Evolutionary conservation across 1,140 invertebrate species (phyloP), one percentile per base, ranked within the genome.

Genomic region (Neotoxoptera formosana): DNA sequence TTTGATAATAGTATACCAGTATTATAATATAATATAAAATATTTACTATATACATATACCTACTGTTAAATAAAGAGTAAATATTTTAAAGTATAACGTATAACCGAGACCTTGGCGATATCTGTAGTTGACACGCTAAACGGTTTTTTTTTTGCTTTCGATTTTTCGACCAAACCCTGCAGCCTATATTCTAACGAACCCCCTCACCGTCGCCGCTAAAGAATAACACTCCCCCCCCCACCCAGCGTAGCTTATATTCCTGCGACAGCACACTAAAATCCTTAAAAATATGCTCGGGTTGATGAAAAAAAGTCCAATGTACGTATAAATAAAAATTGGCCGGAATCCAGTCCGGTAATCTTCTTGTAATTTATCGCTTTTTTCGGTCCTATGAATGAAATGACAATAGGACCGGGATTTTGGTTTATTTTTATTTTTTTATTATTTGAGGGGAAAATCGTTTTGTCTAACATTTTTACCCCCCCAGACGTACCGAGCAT

Each of bases 321-420:
- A 91, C 60, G 34, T 93, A 93, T 93, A 93, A 86, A 93, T 86
- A 93, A 93, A 83, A 93, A 93, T 84, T 93, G 91, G 91, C 76
- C 14, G 17, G 81, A 51, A 41, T 84, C 91, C 91, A 93, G 48
- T 84, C 91, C 91, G 48, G 76, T 84, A 93, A 93, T 93, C 76
- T 93, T 93, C 76, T 51, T 21, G 48, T 93, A 93, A 93, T 93
- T 93, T 93, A 93, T 93, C 34, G 91, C 7, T 93, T 90, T 76
- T 90, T 90, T 90, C 88, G 88, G 76, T 84, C n/a, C 34, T 93
- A 93, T 93, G 81, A 93, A 93, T 86, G 81, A 93, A 92, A 93
- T 56, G 91, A 93, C 91, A 92, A 92, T 83, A 56, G 90, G 45
- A 83, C 76, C 91, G 36, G 91, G 81, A 25, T 86, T 93, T 93